These are phyloP conservation scores for Anorthoa munda DNA, from an alignment of 2,888 invertebrate genomes.

Conservation along the genomic window DNA sequence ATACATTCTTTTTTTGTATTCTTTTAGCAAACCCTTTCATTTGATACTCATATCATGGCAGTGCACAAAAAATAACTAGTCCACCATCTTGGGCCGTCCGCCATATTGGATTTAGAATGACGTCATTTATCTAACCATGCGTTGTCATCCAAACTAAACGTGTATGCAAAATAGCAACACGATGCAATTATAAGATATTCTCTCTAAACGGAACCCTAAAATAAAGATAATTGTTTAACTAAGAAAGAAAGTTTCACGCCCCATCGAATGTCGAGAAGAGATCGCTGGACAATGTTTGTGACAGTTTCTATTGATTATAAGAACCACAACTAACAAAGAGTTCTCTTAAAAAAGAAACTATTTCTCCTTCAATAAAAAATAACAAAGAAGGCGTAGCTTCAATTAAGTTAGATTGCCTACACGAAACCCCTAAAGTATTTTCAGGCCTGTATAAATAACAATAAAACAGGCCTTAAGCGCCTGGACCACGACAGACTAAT, in stretches of 20 bases:
- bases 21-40: too few species aligned
- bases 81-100: too few species aligned
- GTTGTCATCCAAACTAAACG: too few species aligned
- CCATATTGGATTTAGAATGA: too few species aligned
- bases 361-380: slow-evolving; percentile 17
- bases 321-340: slow-evolving; percentile 4
- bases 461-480: slow-evolving; percentile 2
- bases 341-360: not conserved
- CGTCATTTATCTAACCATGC: too few species aligned
- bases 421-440: slow-evolving; percentile 11
- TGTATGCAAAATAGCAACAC: not conserved
- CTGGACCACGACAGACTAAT: slow-evolving; percentile 5
- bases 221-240: slow-evolving; percentile 20
- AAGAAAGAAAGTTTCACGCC: slow-evolving; percentile 7
- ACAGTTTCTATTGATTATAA: slow-evolving; percentile 6
- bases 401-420: slow-evolving; percentile 39
- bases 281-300: slow-evolving; percentile 17
- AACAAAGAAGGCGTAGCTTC: slow-evolving; percentile 12
- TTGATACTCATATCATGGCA: too few species aligned
- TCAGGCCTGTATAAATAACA: slow-evolving; percentile 26
- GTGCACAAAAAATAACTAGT: too few species aligned
- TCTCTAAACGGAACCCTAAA: slow-evolving; percentile 3
- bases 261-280: slow-evolving; percentile 21
- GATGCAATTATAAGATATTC: not conserved
- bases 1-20: too few species aligned